Percentiles rank a stretch among this genome's conserved stretches.
These are phyloP conservation scores for Drosophila repleta DNA, from an alignment of 1,140 invertebrate genomes.

Conservation along the genomic window DNA sequence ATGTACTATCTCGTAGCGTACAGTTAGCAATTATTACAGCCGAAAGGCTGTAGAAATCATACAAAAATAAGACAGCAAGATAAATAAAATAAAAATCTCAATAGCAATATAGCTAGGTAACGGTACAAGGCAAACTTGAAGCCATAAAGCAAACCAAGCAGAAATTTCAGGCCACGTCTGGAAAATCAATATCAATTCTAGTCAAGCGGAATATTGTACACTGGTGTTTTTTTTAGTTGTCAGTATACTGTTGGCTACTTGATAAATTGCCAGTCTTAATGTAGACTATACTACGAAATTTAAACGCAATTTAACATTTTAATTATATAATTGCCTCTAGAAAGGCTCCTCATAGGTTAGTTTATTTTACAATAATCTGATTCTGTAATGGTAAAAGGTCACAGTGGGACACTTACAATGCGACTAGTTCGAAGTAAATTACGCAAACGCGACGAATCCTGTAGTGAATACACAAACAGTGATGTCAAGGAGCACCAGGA, in stretches of 20 bases:
- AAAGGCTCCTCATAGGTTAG: neutral
- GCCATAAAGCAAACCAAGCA: slow-evolving; percentile 30
- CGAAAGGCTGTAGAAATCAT: slow-evolving; percentile 46
- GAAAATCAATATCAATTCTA: slow-evolving; percentile 61
- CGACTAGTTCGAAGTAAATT: slow-evolving; percentile 94
- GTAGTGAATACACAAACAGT: slow-evolving; percentile 85
- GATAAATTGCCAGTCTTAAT: slow-evolving; percentile 7
- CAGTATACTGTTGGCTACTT: slow-evolving; percentile 14
- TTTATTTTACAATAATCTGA: slow-evolving; percentile 13
- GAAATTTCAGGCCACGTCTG: slow-evolving; percentile 34
- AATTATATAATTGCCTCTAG: slow-evolving; percentile 36
- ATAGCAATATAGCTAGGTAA: slow-evolving; percentile 19
- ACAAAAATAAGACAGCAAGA: slow-evolving; percentile 19
- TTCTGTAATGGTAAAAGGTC: slow-evolving; percentile 87
- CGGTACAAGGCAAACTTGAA: slow-evolving; percentile 7
- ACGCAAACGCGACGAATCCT: slow-evolving; percentile 91
- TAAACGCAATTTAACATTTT: slow-evolving; percentile 14
- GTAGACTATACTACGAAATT: slow-evolving; percentile 1
- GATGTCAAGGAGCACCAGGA: slow-evolving; percentile 86
- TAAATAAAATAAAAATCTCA: slow-evolving; percentile 23
- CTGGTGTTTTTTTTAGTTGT: slow-evolving; percentile 10
- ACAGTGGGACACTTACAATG: slow-evolving; percentile 92
- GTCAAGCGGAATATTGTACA: slow-evolving; percentile 35
- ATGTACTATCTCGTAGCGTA: slow-evolving; percentile 73
- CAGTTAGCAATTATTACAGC: slow-evolving; percentile 64